Base-by-base conservation (phyloP, 2,797 vertebrate genomes). In the Mallotus villosus region DNA sequence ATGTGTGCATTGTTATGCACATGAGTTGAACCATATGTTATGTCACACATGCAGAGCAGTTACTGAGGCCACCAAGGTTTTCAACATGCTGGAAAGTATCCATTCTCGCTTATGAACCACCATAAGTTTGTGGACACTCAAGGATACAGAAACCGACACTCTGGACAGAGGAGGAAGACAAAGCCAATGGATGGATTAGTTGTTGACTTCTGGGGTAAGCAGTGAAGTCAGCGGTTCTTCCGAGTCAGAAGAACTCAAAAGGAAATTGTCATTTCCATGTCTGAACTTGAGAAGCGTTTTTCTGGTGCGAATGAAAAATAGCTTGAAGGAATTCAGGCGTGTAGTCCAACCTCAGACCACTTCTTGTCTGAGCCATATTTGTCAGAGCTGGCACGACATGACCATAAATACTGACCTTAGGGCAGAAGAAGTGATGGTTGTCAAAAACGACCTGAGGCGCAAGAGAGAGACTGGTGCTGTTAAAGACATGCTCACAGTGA, bases 341-440 rank as follows among this genome's bases (percentile, higher is more conserved):
- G 68, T 41, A 67, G 29, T 41, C 58, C 46, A 49, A 61, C 16
- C 19, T 62, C 63, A 55, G 64, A 63, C 27, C 16, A 61, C 62
- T 75, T 69, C 66, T 63, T 79, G 66, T 69, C 66, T 75, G 66
- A 75, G 16, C 37, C 73, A 24, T 57, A 62, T 78, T 63, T 74
- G 22, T 19, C 57, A 70, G 61, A 63, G 64, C 71, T 77, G 37
- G 67, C 67, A 53, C 21, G 21, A 22, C 41, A 70, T 55, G 74
- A 72, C 66, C 61, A 66, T 27, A n/a, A n/a, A n/a, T n/a, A 72
- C 22, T 69, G 68, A 71, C 6, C 70, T 69, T 41, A 68, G 64
- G 32, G 55, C 68, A 68, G 76, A 78, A 59, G 68, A 68, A 65
- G 69, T 75, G 24, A 60, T 72, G n/a, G 63, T 72, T 60, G 61